phyloP scores from a whole-genome alignment of 1,140 invertebrate species.

The Platyura marginata region DNA sequence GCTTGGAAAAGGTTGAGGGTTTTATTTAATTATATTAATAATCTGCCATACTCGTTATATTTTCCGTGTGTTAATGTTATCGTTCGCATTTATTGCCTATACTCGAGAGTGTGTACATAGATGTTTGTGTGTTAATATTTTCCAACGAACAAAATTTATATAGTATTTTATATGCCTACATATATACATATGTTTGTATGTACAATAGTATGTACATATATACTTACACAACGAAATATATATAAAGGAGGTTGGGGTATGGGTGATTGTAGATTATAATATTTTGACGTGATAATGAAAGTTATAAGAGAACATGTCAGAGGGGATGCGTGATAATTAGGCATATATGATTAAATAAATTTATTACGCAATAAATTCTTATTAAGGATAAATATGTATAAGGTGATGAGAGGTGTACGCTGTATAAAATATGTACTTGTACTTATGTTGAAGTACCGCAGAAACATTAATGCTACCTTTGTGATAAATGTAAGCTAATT shows the following conservation, averaged over 20 bases:
- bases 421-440: no score
- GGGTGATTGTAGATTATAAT: background rate
- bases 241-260: no score
- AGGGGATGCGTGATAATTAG: background rate
- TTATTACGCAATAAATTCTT: background rate
- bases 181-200: background rate
- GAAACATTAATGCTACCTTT: no score
- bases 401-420: background rate
- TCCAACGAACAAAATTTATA: background rate
- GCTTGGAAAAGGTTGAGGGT: background rate
- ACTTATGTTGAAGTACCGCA: no score
- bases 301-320: background rate
- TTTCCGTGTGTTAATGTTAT: background rate
- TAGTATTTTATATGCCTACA: background rate
- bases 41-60: background rate
- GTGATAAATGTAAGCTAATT: no score
- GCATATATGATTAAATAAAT: background rate
- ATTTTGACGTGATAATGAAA: background rate
- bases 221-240: no score
- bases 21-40: background rate
- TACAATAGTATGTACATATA: no score
- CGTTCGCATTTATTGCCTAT: background rate
- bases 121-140: background rate
- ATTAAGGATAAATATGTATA: background rate
- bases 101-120: no score